phyloP scores from a whole-genome alignment of 2,888 invertebrate species.

The Scrobipalpa atriplicella region DNA sequence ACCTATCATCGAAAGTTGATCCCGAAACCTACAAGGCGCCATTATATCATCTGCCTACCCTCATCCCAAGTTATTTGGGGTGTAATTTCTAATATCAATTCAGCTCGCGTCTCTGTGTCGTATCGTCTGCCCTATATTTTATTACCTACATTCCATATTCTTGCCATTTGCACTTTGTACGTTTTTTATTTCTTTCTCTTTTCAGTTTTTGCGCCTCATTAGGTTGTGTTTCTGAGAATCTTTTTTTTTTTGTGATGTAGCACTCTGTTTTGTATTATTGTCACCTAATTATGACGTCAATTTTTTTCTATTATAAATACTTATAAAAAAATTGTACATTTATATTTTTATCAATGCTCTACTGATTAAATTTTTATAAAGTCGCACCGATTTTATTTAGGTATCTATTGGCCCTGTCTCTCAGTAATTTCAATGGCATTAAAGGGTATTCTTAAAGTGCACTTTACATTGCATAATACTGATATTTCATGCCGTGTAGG shows the following conservation, averaged over 20 bases:
- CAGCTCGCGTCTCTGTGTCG: neutral
- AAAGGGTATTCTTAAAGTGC: no score
- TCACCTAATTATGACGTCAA: no score
- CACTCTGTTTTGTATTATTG: neutral
- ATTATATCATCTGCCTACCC: neutral
- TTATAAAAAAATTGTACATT: no score
- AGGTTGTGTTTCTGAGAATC: neutral
- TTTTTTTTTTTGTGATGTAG: neutral
- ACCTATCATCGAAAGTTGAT: no score
- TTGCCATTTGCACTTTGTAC: slow-evolving; percentile 10
- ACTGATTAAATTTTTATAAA: no score
- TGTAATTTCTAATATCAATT: slow-evolving; percentile 4
- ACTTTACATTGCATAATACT: no score
- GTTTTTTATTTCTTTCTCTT: neutral
- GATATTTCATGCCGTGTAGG: neutral
- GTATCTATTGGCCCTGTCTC: no score
- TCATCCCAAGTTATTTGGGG: neutral
- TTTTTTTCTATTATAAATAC: no score
- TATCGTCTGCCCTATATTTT: slow-evolving; percentile 4
- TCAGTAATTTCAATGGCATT: no score
- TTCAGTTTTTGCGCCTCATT: neutral
- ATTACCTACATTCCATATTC: neutral
- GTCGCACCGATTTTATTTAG: no score
- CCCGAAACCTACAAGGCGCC: neutral
- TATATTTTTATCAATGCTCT: no score